These are phyloP conservation scores for Pissodes strobi DNA, from an alignment of 1,140 invertebrate species.

Conservation along the genomic window DNA sequence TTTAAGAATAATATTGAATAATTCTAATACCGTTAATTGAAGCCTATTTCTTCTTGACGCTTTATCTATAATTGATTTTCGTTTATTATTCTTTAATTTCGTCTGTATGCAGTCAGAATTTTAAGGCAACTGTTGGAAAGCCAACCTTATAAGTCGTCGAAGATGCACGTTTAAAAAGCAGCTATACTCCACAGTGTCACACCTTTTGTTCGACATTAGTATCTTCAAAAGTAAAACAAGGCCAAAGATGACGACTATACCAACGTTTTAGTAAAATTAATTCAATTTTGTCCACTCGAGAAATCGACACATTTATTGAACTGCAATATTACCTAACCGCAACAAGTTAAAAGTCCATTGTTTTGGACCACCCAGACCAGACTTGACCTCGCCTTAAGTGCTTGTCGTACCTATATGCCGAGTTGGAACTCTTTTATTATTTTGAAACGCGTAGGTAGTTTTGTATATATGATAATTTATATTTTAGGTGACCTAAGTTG, in stretches of 20 bases:
- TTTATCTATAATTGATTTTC: too few species aligned
- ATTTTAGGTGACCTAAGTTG: background rate
- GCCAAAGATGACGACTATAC: background rate
- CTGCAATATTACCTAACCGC: slow-evolving; percentile 25
- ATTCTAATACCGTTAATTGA: too few species aligned
- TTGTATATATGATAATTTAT: slow-evolving; percentile 19
- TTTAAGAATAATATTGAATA: too few species aligned
- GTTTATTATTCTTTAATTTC: too few species aligned
- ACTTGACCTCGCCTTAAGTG: slow-evolving; percentile 27
- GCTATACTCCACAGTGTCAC: too few species aligned
- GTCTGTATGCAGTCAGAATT: too few species aligned
- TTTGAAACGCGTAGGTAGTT: slow-evolving; percentile 8
- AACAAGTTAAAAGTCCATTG: slow-evolving; percentile 25
- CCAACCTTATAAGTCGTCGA: too few species aligned
- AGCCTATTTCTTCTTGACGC: too few species aligned
- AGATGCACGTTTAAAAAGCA: too few species aligned
- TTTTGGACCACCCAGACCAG: slow-evolving; percentile 25
- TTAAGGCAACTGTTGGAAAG: too few species aligned
- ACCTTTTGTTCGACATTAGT: too few species aligned
- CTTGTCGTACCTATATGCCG: slow-evolving; percentile 23
- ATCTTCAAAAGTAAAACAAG: too few species aligned
- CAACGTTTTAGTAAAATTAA: background rate
- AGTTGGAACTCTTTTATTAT: slow-evolving; percentile 8
- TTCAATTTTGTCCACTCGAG: slow-evolving; percentile 1
- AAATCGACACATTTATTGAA: slow-evolving; percentile 3